A percentile compares a stretch with the other conserved stretches of the same genome.
phyloP scores from a whole-genome alignment of 2,888 invertebrate species.

The Pycnomerus fuliginosus region DNA sequence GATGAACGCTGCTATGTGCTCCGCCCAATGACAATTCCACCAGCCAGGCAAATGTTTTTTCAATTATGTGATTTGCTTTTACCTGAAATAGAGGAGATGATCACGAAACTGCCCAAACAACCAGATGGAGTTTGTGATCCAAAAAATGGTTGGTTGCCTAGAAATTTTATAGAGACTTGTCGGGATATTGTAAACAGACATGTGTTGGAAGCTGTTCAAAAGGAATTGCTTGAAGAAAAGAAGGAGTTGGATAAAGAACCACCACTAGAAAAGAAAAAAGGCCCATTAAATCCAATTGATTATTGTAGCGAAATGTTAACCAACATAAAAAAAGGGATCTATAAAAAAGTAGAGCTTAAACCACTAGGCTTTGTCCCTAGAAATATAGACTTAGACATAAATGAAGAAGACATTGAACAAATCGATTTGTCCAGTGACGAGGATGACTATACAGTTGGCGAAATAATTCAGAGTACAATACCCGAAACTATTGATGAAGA shows the following conservation, averaged over 20 bases:
- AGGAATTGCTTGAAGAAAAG: constrained; percentile 28
- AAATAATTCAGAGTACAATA: constrained; percentile 30
- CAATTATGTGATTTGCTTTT: constrained; percentile 83
- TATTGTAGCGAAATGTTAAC: constrained; percentile 39
- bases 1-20: constrained; percentile 61
- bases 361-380: background rate
- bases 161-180: constrained; percentile 67
- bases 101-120: constrained; percentile 65
- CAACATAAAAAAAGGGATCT: constrained; percentile 35
- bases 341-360: constrained; percentile 25
- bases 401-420: constrained; percentile 19
- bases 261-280: constrained; percentile 13
- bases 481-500: constrained; percentile 32
- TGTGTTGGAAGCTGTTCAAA: constrained; percentile 35
- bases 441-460: constrained; percentile 26
- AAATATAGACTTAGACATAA: background rate
- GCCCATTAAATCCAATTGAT: constrained; percentile 10
- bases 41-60: constrained; percentile 86
- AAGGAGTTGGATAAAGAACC: too few relatives aligned
- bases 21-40: constrained; percentile 72
- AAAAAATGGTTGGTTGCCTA: constrained; percentile 77
- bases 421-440: constrained; percentile 32
- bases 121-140: constrained; percentile 62
- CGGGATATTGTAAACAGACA: constrained; percentile 70
- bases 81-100: constrained; percentile 76